Evolutionary conservation across 2,797 vertebrate species (phyloP).

Genomic region (Odontamblyopus rebecca): DNA sequence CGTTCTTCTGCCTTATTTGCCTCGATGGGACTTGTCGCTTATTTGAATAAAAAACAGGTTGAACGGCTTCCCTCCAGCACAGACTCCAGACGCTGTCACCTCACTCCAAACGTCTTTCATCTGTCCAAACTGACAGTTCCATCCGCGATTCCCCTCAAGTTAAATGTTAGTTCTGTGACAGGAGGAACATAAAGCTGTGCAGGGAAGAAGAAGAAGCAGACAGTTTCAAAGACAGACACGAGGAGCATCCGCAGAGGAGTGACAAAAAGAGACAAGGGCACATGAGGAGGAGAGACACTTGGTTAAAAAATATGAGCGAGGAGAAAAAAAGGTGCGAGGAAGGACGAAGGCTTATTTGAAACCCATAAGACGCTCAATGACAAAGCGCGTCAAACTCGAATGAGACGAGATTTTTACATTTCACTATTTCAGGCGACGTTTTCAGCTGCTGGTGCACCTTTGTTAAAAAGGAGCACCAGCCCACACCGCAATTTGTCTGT

Average conservation of each 20-base stretch:
- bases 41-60: constrained; percentile 16
- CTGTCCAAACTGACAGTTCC: constrained; percentile 32
- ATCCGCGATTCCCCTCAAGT: constrained; percentile 33
- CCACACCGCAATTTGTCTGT: too few relatives aligned
- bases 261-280: constrained; percentile 1
- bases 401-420: neutral
- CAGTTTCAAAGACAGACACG: neutral
- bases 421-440: neutral
- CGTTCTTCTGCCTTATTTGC: neutral
- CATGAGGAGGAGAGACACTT: neutral
- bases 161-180: constrained; percentile 30
- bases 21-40: neutral
- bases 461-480: neutral
- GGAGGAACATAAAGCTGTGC: constrained; percentile 31
- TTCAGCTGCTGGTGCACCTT: neutral
- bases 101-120: constrained; percentile 27
- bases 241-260: neutral
- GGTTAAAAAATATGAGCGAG: neutral
- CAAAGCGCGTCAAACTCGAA: neutral
- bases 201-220: constrained; percentile 5
- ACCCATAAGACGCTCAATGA: neutral
- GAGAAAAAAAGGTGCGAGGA: neutral
- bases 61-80: constrained; percentile 14
- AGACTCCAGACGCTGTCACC: constrained; percentile 39
- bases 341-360: neutral